Conservation (phyloP, 2,888 invertebrate species). For the Pachliopta kotzebuea region DNA sequence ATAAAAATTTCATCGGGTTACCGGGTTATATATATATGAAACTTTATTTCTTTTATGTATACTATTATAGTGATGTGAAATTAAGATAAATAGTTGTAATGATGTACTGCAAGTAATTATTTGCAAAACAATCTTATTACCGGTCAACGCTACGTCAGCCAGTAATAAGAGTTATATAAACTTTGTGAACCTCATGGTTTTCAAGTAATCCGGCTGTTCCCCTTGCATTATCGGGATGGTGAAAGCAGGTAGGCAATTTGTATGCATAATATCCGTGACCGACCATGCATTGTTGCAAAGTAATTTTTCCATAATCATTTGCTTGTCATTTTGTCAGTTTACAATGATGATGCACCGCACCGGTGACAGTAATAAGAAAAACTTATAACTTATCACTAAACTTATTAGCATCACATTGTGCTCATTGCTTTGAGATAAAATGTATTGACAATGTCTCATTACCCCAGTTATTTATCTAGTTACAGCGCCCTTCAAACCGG, state of each 20-base stretch:
- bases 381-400: too few species aligned
- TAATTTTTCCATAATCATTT: conserved; percentile 5
- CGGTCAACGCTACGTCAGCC: not conserved
- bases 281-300: conserved; percentile 8
- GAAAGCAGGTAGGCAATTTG: conserved; percentile 22
- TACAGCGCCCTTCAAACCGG: too few species aligned
- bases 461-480: too few species aligned
- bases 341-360: not conserved
- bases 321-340: not conserved
- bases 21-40: too few species aligned
- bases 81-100: not conserved
- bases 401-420: too few species aligned
- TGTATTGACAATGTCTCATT: too few species aligned
- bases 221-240: conserved; percentile 16
- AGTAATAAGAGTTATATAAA: conserved; percentile 1
- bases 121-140: not conserved
- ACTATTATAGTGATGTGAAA: not conserved
- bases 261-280: conserved; percentile 13
- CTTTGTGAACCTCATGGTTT: conserved; percentile 14
- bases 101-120: not conserved
- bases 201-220: conserved; percentile 16
- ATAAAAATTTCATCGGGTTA: too few species aligned
- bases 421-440: too few species aligned
- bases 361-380: not conserved
- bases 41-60: too few species aligned